Evolutionary conservation across 37 sponge, comb jelly and placozoan genomes (phyloP), one percentile per base, ranked within the genome.

Genomic region (Halisarca cf. caerulea): DNA sequence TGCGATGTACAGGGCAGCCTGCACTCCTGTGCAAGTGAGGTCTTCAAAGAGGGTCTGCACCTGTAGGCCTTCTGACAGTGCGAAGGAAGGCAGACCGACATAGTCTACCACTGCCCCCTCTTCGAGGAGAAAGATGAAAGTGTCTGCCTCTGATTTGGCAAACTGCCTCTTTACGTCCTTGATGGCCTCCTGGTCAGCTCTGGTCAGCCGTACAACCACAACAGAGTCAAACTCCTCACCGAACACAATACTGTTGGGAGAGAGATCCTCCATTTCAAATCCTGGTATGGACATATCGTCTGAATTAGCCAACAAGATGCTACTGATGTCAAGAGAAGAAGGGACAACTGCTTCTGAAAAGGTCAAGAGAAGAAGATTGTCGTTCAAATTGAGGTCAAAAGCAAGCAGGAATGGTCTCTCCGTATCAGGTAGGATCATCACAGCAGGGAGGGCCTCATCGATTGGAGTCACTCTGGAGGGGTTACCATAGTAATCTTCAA

Each of bases 281-380:
- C 23, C 51, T 7, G 39, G 42, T 21, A 44, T 39, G 18, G 66
- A 18, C 2, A 47, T 27, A 78, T 40, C 60, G 55, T 37, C 60
- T 27, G 54, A 24, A 47, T 87, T 91, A 41, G 45, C 60, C 23
- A 96, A 54, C 44, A 80, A 61, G 47, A 96, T 82, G 17, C 51
- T 82, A 4, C 87, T 80, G 2, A 74, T n/a, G 39, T 91, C 81
- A 2, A 96, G 60, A 3, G 90, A 89, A 3, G 58, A 47, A 0
- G 85, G 87, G 18, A 62, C 68, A 15, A 96, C 90, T 17, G 97
- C 91, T 75, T 96, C 92, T 27, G 87, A 86, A 81, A 96, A 96
- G 25, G 78, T 86, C 83, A 96, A 51, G 21, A 84, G 78, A 21
- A 96, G 90, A 27, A 78, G 61, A 57, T 91, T 91, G 58, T 89